These are phyloP conservation scores for Heteromormyrus szaboi DNA, from an alignment of 2,797 vertebrate genomes.

Conservation along the genomic window DNA sequence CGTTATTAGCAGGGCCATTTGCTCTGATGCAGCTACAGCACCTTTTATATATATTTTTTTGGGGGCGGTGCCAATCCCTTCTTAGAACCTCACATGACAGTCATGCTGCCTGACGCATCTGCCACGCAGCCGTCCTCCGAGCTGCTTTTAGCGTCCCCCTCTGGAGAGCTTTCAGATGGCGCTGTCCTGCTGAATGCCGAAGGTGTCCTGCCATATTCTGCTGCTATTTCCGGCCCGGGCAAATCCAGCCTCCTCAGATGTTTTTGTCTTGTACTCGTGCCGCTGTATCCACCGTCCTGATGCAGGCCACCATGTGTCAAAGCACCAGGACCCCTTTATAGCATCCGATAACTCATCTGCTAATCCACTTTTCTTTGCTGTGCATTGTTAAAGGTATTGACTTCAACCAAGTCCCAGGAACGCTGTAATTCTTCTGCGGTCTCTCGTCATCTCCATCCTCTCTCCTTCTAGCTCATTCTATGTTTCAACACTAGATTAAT, in stretches of 20 bases:
- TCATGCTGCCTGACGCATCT: neutral
- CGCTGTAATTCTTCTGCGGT: neutral
- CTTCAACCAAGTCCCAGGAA: slow-evolving; percentile 26
- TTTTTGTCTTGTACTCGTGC: neutral
- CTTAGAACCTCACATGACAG: slow-evolving; percentile 5
- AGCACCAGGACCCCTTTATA: slow-evolving; percentile 19
- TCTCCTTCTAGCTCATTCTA: neutral
- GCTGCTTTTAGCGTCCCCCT: neutral
- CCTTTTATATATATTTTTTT: neutral
- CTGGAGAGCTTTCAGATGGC: slow-evolving; percentile 1
- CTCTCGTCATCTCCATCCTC: neutral
- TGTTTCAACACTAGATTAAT: neutral
- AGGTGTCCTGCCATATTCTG: slow-evolving; percentile 47
- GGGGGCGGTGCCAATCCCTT: neutral
- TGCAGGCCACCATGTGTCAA: neutral
- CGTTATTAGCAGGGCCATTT: neutral
- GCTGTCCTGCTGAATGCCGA: neutral
- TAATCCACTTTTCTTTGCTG: slow-evolving; percentile 39
- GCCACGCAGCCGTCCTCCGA: neutral
- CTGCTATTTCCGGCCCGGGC: slow-evolving; percentile 58
- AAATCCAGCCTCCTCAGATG: slow-evolving; percentile 30
- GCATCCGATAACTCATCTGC: slow-evolving; percentile 34
- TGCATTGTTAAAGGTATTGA: slow-evolving; percentile 20
- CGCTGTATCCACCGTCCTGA: neutral
- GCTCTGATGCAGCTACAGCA: neutral